Evolutionary conservation across 2,797 vertebrate species (phyloP), one percentile per base, ranked within the genome.

Genomic region (Urocyon cinereoargenteus): DNA sequence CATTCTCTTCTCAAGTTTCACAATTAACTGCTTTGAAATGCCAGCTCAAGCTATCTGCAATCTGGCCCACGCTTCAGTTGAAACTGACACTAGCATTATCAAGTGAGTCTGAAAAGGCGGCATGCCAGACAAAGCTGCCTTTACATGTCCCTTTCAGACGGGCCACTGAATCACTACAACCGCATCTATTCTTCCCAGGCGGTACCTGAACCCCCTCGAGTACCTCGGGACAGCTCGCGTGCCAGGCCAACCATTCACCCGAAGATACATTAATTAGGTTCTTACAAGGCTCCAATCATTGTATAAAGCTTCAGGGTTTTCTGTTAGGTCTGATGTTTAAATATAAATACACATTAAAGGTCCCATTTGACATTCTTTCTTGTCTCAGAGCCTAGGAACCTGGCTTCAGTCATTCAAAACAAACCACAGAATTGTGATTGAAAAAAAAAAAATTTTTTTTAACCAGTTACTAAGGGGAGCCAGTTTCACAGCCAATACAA

Each of bases 1-100:
- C 97, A 97, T 98, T 99, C 98, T 97, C 98, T 98, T 98, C 98
- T 98, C 94, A 73, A 96, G 97, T 98, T 99, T 98, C 98, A 98
- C 98, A 98, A 98, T 98, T 98, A 98, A 97, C 72, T 0, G 89
- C 94, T 98, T 97, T 97, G 97, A 95, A 97, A 98, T 88, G 95
- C 97, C 98, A 98, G 84, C 91, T 95, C 92, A 2, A 97, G 94
- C 95, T 96, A 97, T 98, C 98, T 98, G 97, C 97, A 98, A 98
- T 98, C 98, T 98, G 98, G 98, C 98, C 97, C 96, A 97, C 45
- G 87, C 92, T 95, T 98, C 81, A 66, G 92, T 97, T 98, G 97
- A 98, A 98, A 98, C 78, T 28, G 68, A 98, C 97, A 98, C 94
- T 36, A 96, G 96, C 93, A 88, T 98, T 98, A 98, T 97, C 96